Base-by-base conservation (phyloP, 2,888 invertebrate species). In the Callimorpha dominula region DNA sequence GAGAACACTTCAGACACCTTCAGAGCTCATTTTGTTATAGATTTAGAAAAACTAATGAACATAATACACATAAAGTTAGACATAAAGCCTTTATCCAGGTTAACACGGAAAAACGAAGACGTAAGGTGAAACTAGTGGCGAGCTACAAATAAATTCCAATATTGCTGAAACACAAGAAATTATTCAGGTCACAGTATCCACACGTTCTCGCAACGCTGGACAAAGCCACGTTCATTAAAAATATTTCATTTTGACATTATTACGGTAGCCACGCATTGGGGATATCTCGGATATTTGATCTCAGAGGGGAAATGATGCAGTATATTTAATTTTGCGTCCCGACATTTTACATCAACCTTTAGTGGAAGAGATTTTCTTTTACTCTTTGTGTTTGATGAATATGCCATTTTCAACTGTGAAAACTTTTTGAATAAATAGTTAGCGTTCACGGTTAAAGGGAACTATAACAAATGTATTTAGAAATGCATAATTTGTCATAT, bases 181-280 rank as follows among this genome's bases (percentile, higher is more conserved):
- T 78, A 78, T 81, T 76, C 77, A 78, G 81, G 72, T 79, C 77
- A 70, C 74, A 74, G 76, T 75, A 74, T 78, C 77, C 83, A 79
- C 84, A 83, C 78, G 80, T 83, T 70, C 71, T 63, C 68, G 43
- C 9, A 52, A 69, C 72, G 71, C 60, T 65, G 80, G 78, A 78
- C 74, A 80, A 80, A 83, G 77, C 77, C 77, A 74, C 77, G 78
- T 83, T 83, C 83, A 83, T 83, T 83, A 83, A 83, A 83, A 85
- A 85, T 83, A 85, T 83, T 81, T 85, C 79, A 83, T 76, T 85
- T 83, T 83, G 83, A 83, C 83, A 81, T 85, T 85, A 85, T 83
- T 74, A 79, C 76, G 75, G 81, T 76, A 77, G 68, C 81, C 73
- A 74, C 70, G 74, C 74, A 77, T 71, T 66, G 72, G 71, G 69